phyloP scores from a whole-genome alignment of 2,888 invertebrate species.

The Portevinia maculata region DNA sequence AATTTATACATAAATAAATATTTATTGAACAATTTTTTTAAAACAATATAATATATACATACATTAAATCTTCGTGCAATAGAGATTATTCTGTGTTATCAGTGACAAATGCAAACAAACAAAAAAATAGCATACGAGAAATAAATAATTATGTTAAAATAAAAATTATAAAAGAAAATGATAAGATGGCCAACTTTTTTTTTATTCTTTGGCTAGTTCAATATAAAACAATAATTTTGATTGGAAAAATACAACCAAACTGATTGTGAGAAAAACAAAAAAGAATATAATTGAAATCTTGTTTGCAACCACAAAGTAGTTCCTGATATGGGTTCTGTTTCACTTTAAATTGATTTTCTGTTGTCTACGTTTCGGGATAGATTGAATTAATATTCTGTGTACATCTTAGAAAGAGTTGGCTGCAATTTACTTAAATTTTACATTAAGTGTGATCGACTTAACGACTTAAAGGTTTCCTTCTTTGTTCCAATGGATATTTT shows the following conservation, averaged over 20 bases:
- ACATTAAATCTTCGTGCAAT: slow-evolving; percentile 71
- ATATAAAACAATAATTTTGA: background rate
- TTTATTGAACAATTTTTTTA: slow-evolving; percentile 70
- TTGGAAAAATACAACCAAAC: background rate
- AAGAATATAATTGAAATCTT: background rate
- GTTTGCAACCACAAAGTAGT: background rate
- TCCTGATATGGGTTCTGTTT: background rate
- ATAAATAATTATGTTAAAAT: slow-evolving; percentile 5
- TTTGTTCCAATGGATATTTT: too few relatives aligned
- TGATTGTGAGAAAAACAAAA: slow-evolving; percentile 1
- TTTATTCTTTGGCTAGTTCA: background rate
- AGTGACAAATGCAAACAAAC: slow-evolving; percentile 38
- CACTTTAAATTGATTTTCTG: too few relatives aligned
- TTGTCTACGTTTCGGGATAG: too few relatives aligned
- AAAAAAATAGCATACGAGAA: background rate
- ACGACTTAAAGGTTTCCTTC: too few relatives aligned
- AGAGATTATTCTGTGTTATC: slow-evolving; percentile 61
- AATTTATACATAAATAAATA: slow-evolving; percentile 72
- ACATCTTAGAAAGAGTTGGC: too few relatives aligned
- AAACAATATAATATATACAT: slow-evolving; percentile 35
- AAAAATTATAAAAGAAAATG: background rate
- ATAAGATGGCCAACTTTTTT: slow-evolving; percentile 10
- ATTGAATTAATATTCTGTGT: too few relatives aligned
- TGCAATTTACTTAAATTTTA: too few relatives aligned
- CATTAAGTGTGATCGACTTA: too few relatives aligned